A percentile compares a stretch with the other conserved stretches of the same genome.
These are phyloP conservation scores for Montipora foliosa DNA, from an alignment of 64 coral and sea anemone species.

Conservation along the genomic window DNA sequence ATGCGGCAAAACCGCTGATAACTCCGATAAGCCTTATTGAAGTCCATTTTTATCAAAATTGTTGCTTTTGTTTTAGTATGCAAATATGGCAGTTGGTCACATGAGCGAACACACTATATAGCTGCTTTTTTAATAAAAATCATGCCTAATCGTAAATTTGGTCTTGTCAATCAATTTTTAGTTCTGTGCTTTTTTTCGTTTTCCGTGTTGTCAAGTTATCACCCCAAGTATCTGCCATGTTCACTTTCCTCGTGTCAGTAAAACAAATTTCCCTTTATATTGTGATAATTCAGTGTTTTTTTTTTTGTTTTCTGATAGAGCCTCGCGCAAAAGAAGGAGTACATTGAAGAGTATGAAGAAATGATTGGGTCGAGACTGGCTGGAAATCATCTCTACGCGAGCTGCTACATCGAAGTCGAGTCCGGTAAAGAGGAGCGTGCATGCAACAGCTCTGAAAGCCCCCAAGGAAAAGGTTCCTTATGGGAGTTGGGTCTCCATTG, in stretches of 20 bases:
- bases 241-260: background rate
- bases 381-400: conserved; percentile 13
- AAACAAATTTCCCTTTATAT: background rate
- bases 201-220: no score
- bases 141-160: no score
- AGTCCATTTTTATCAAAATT: no score
- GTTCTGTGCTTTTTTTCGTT: no score
- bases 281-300: background rate
- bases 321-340: conserved; percentile 1
- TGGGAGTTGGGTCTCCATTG: background rate
- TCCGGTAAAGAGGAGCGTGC: conserved; percentile 24
- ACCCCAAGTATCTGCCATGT: no score
- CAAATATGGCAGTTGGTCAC: no score
- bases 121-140: no score
- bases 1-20: no score
- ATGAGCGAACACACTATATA: no score
- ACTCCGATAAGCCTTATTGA: no score
- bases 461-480: conserved; percentile 23
- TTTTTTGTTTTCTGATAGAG: background rate
- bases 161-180: no score
- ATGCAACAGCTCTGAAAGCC: background rate
- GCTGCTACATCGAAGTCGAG: background rate
- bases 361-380: conserved; percentile 40
- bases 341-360: conserved; percentile 33
- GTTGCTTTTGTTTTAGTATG: no score